Percentiles rank a stretch among this genome's conserved stretches.
Conservation (phyloP, 2,888 invertebrate genomes). For the Chymomyza procnemis region DNA sequence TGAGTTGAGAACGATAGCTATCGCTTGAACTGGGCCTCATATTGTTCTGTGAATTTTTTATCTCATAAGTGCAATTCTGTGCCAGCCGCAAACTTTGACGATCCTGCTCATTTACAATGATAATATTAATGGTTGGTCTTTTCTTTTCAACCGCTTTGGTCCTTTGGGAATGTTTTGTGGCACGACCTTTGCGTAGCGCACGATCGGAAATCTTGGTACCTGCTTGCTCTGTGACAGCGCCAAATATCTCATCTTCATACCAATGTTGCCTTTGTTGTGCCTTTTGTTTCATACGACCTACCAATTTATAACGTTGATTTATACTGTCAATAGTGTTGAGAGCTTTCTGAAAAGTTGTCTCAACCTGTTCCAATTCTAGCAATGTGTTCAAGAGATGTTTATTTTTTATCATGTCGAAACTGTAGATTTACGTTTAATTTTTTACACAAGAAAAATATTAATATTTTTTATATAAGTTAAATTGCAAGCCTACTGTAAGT, state of each 20-base stretch:
- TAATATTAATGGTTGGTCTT: not conserved
- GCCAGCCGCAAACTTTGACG: not conserved
- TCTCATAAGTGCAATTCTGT: not conserved
- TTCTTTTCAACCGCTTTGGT: not conserved
- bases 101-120: not conserved
- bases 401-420: conserved; percentile 35
- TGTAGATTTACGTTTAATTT: conserved; percentile 30
- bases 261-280: conserved; percentile 8
- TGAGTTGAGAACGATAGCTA: too few relatives aligned
- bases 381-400: conserved; percentile 41
- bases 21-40: too few relatives aligned
- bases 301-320: conserved; percentile 34
- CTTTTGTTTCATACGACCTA: conserved; percentile 16
- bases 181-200: not conserved
- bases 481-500: too few relatives aligned
- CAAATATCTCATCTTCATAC: conserved; percentile 53
- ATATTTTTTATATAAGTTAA: too few relatives aligned
- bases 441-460: not conserved
- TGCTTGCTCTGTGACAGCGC: conserved; percentile 34
- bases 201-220: not conserved
- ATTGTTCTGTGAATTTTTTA: not conserved
- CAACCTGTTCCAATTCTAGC: conserved; percentile 41
- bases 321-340: conserved; percentile 35
- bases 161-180: not conserved
- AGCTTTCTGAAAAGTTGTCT: conserved; percentile 40